Base-by-base conservation (phyloP, 2,113 vertebrate genomes). In the Propithecus coquereli region DNA sequence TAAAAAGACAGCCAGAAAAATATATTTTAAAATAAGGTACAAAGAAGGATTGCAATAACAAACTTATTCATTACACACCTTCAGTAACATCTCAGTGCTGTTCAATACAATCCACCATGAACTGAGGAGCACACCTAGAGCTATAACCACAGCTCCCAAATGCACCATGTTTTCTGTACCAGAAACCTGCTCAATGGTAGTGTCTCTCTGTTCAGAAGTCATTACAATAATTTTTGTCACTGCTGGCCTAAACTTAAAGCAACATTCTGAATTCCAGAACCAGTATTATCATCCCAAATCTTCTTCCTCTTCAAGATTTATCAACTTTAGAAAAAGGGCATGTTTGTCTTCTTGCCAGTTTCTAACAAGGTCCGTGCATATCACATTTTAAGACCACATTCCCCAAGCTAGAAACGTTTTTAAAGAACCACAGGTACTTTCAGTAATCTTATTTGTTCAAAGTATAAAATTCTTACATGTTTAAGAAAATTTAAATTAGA, bases 401-500 rank as follows among this genome's bases (percentile, higher is more conserved):
- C 47, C 50, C 40, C 66, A 92, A 95, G 71, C 80, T 94, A 95
- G 71, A 96, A 96, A 95, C 70, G 45, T 61, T 90, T 90, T 76
- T 84, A 91, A 85, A 97, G 96, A 96, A 93, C 70, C 81, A 80
- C 68, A 97, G 84, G 83, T 87, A 93, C 92, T 96, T 96, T 95
- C 92, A 87, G 85, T 68, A 90, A 97, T 91, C 81, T 97, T 86
- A 45, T 94, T 95, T 94, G 87, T 85, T 92, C 76, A 82, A 97
- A 96, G 93, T 97, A 97, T 76, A 97, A 98, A 97, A 98, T 86
- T 94, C 85, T 90, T 87, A 70, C 10, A 18, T 50, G 22, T 96
- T n/a, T 74, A 77, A 95, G 95, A 97, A 93, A 45, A 71, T 83
- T 83, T 74, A 81, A 96, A 97, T 68, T 61, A 11, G 84, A 95